Evolutionary conservation across 2,888 invertebrate species (phyloP).

Genomic region (Didymodactylos carnosus): DNA sequence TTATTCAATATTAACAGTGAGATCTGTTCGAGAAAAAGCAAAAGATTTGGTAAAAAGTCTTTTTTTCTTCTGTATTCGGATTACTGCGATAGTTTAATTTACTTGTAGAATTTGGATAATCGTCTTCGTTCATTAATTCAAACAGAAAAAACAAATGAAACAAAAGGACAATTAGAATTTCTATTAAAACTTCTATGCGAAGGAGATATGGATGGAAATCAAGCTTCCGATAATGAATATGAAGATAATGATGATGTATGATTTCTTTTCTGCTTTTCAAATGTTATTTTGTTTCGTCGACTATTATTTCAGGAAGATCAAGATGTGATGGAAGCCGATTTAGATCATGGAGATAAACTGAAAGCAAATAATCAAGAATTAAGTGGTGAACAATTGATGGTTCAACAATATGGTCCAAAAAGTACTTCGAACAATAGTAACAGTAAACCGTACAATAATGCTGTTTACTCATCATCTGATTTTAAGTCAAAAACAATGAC

Average conservation of each 20-base stretch:
- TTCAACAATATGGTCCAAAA: constrained; percentile 18
- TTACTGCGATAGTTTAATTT: not conserved
- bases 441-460: not conserved
- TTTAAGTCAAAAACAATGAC: not conserved
- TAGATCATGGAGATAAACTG: constrained; percentile 37
- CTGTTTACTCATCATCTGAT: not conserved
- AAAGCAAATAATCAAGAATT: constrained; percentile 25
- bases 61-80: too few relatives aligned
- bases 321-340: constrained; percentile 38
- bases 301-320: constrained; percentile 30
- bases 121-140: not conserved
- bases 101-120: not conserved
- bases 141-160: not conserved
- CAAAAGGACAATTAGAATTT: not conserved
- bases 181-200: not conserved
- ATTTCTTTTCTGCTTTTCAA: not conserved
- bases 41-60: constrained; percentile 31
- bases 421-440: not conserved
- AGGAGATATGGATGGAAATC: not conserved
- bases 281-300: not conserved
- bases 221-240: constrained; percentile 30
- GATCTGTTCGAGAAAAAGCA: constrained; percentile 37
- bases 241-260: constrained; percentile 33
- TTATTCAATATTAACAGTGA: constrained; percentile 39
- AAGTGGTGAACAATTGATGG: constrained; percentile 30